A percentile compares a stretch with the other conserved stretches of the same genome.
Evolutionary conservation across 2,113 vertebrate species (phyloP).

Genomic region (Ptilonorhynchus violaceus): DNA sequence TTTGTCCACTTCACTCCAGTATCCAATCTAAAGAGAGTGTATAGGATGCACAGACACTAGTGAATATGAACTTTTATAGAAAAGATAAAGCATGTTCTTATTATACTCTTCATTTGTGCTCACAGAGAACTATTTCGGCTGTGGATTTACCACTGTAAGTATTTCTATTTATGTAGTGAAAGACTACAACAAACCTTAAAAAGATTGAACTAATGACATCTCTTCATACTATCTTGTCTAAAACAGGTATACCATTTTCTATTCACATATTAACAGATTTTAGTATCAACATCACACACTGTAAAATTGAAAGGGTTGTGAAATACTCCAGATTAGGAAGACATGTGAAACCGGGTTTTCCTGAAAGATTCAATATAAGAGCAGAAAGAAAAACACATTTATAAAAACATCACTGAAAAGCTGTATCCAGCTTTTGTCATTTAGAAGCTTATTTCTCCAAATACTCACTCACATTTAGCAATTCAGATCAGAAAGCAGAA

Average conservation of each 20-base stretch:
- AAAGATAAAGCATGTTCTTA: background rate
- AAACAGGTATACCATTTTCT: background rate
- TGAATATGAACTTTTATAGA: background rate
- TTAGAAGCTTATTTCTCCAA: background rate
- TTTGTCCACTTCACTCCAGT: conserved; percentile 98
- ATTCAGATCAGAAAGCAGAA: background rate
- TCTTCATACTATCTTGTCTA: background rate
- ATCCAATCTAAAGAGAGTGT: conserved; percentile 87
- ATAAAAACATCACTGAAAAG: background rate
- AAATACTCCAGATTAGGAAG: background rate
- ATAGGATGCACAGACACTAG: conserved; percentile 34
- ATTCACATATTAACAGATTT: background rate
- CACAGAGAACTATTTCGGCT: background rate
- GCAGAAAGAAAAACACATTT: background rate
- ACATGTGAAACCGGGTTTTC: background rate
- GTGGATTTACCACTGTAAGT: background rate
- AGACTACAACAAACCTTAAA: background rate
- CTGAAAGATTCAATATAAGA: background rate
- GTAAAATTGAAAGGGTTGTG: background rate
- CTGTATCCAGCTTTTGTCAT: background rate
- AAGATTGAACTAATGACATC: background rate
- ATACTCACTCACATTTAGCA: background rate
- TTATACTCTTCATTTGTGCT: background rate
- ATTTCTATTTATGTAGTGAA: background rate
- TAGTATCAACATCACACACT: background rate